phyloP scores from a whole-genome alignment of 2,888 invertebrate species.

The Oscheius sp. region DNA sequence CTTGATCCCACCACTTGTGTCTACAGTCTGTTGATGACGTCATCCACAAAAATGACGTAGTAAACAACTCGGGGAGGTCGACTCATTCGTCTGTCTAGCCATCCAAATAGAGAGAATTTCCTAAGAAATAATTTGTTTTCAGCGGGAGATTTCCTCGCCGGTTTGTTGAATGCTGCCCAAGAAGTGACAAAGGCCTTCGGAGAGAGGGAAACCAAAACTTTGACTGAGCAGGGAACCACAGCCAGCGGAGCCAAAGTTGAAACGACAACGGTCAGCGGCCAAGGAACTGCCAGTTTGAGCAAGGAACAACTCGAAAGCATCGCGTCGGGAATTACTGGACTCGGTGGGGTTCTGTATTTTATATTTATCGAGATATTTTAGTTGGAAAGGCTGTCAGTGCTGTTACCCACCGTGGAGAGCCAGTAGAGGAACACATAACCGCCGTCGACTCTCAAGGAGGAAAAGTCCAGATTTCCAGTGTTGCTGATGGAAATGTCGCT shows the following conservation, averaged over 20 bases:
- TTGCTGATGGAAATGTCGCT: background rate
- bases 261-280: background rate
- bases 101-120: too few species aligned
- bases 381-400: slow-evolving; percentile 27
- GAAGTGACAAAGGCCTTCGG: slow-evolving; percentile 23
- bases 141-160: slow-evolving; percentile 13
- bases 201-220: background rate
- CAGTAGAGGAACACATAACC: slow-evolving; percentile 7
- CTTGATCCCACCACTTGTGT: too few species aligned
- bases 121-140: too few species aligned
- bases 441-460: slow-evolving; percentile 25
- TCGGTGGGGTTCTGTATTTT: background rate
- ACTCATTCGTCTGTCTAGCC: too few species aligned
- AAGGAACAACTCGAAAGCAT: slow-evolving; percentile 19
- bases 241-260: slow-evolving; percentile 26
- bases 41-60: too few species aligned
- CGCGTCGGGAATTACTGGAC: slow-evolving; percentile 15
- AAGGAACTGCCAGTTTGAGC: slow-evolving; percentile 11
- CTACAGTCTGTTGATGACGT: too few species aligned
- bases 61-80: too few species aligned
- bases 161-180: slow-evolving; percentile 31
- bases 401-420: background rate
- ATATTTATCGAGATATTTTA: background rate
- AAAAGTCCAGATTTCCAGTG: slow-evolving; percentile 28
- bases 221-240: slow-evolving; percentile 25